Percentiles rank a stretch among this genome's conserved stretches.
phyloP scores from a whole-genome alignment of 2,888 invertebrate species.

The Eretmocerus hayati region DNA sequence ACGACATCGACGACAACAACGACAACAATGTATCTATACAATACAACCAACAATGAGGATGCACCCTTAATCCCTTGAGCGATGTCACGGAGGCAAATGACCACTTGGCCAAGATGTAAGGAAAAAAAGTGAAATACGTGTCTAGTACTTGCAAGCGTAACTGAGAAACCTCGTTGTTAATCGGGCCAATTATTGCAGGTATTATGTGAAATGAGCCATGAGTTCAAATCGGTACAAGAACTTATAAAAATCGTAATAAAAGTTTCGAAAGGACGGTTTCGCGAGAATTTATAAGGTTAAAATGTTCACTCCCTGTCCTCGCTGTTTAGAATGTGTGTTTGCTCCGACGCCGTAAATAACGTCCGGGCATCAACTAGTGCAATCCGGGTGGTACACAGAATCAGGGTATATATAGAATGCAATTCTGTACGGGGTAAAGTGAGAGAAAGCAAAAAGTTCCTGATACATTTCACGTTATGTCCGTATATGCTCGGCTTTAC shows the following conservation, averaged over 20 bases:
- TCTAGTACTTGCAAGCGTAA: too few species aligned
- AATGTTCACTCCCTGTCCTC: constrained; percentile 12
- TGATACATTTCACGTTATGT: constrained; percentile 20
- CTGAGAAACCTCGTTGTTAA: too few species aligned
- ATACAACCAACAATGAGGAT: too few species aligned
- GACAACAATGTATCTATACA: background rate
- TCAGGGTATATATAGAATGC: too few species aligned
- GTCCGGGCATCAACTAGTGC: constrained; percentile 12
- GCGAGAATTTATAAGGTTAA: constrained; percentile 16
- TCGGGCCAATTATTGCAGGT: background rate
- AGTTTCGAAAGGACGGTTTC: background rate
- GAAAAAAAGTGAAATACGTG: too few species aligned
- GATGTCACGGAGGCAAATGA: too few species aligned
- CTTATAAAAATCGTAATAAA: constrained; percentile 19
- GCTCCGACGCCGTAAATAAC: constrained; percentile 16
- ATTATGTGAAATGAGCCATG: too few species aligned
- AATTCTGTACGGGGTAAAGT: background rate
- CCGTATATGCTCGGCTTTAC: constrained; percentile 20
- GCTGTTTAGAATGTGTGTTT: constrained; percentile 14
- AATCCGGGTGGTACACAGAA: constrained; percentile 1
- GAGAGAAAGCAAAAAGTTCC: constrained; percentile 7
- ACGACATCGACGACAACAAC: background rate
- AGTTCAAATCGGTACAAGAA: too few species aligned
- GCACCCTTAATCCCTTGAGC: too few species aligned
- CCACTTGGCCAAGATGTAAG: too few species aligned